Evolutionary conservation across 2,113 vertebrate genomes (phyloP), one percentile per base, ranked within the genome.

Genomic region (Bubo bubo): DNA sequence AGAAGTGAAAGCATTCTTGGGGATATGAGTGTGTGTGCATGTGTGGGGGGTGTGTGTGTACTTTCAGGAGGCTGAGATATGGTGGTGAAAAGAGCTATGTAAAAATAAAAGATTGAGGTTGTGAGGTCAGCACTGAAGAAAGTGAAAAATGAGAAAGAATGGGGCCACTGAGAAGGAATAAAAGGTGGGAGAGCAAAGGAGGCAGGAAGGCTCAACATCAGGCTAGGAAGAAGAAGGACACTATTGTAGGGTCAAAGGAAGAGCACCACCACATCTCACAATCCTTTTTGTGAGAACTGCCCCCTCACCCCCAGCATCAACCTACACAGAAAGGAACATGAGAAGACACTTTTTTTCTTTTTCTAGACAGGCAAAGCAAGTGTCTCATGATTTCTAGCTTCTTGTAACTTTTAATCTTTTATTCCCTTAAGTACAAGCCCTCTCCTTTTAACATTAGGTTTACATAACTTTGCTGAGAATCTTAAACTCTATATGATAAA

Each of bases 1-100:
- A 76, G 37, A 79, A 90, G 32, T 41, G 67, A 50, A 76, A 58
- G 14, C 3, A 3, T 34, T 72, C 58, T 12, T 67, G 39, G 64
- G 18, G 56, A 14, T 21, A 5, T 0, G 23, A 1, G 2, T 13
- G 12, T 26, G 43, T 35, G 30, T 73, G 37, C 0, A 1, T 16
- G 28, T 0, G 2, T 4, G 9, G 4, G 16, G 9, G 21, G 5
- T 0, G 19, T 15, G 11, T 28, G 16, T 21, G 18, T 20, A 21
- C 52, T 60, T 79, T 49, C 34, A 18, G 53, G 18, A 86, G 75
- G 34, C 64, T 68, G 70, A 71, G 50, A 41, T 34, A 10, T 1
- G 3, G 10, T 1, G 1, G n/a, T 73, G 68, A 88, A 84, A 77
- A 80, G 47, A 77, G 59, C 47, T 37, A 2, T 47, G 23, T 71